Percentiles rank a stretch among this genome's conserved stretches.
phyloP scores from a whole-genome alignment of 2,113 vertebrate genomes.

The Ceuthmochares aereus region DNA sequence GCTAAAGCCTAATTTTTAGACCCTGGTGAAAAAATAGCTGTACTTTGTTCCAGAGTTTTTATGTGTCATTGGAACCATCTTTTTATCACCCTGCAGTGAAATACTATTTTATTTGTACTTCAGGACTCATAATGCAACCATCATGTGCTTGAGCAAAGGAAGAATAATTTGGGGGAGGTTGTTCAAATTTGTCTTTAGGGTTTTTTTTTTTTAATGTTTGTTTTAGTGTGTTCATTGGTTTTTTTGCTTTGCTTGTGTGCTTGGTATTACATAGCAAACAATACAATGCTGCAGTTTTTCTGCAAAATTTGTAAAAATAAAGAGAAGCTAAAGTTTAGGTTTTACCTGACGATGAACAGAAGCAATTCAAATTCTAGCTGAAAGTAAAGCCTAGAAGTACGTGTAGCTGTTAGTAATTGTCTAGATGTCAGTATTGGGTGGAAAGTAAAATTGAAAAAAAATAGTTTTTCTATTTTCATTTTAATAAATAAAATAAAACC shows the following conservation, averaged over 20 bases:
- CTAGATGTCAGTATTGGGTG: neutral
- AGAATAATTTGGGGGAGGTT: fast-evolving
- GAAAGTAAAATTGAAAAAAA: neutral
- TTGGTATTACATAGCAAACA: neutral
- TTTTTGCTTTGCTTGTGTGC: neutral
- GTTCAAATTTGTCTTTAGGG: neutral
- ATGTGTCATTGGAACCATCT: neutral
- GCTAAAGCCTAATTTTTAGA: neutral
- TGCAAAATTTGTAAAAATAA: neutral
- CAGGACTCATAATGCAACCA: neutral
- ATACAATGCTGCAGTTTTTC: neutral
- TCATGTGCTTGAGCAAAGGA: neutral
- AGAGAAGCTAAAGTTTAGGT: neutral
- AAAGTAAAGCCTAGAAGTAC: neutral
- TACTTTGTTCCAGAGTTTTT: neutral
- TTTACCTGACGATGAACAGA: neutral
- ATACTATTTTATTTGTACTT: neutral
- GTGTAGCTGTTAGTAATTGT: neutral
- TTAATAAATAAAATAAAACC: neutral
- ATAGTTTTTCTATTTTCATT: neutral
- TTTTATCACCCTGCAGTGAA: neutral
- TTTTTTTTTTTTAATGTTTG: neutral
- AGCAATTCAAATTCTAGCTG: neutral
- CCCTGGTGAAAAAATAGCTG: neutral
- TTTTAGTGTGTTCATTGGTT: neutral